phyloP scores from a whole-genome alignment of 2,797 vertebrate genomes.

The Trachops cirrhosus region DNA sequence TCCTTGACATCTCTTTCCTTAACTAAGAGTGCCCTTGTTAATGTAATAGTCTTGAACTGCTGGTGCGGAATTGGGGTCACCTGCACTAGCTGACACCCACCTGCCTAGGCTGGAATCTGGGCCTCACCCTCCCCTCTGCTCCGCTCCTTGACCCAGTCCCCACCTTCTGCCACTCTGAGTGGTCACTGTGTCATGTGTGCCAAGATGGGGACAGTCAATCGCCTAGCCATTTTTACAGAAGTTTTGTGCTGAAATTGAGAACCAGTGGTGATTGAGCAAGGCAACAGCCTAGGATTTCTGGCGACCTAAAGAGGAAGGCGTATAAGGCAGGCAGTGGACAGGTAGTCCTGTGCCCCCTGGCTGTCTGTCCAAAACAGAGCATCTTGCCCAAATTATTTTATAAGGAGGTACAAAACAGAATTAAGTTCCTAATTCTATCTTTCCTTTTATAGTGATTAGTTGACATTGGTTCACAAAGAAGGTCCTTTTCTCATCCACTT shows the following conservation, averaged over 20 bases:
- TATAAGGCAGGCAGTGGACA: not conserved
- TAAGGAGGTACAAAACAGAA: not conserved
- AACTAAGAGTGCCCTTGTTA: not conserved
- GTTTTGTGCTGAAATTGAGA: not conserved
- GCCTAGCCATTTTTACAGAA: not conserved
- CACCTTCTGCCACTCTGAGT: not conserved
- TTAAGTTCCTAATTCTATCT: not conserved
- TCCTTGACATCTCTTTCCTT: not conserved
- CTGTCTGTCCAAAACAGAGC: not conserved
- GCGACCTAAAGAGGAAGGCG: accelerated
- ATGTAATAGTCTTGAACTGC: not conserved
- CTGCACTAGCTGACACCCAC: not conserved
- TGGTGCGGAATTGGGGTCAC: not conserved
- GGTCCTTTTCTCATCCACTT: not conserved
- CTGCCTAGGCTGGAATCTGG: not conserved
- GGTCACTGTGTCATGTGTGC: not conserved
- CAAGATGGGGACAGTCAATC: not conserved
- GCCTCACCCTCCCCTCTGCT: not conserved
- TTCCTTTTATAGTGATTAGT: not conserved
- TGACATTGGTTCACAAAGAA: not conserved
- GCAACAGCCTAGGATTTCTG: not conserved
- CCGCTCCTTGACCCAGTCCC: not conserved
- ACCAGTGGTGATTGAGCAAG: not conserved
- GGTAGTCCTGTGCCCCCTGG: too few species aligned
- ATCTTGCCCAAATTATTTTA: not conserved